phyloP scores from a whole-genome alignment of 2,113 vertebrate genomes.

The Hemiscyllium ocellatum region DNA sequence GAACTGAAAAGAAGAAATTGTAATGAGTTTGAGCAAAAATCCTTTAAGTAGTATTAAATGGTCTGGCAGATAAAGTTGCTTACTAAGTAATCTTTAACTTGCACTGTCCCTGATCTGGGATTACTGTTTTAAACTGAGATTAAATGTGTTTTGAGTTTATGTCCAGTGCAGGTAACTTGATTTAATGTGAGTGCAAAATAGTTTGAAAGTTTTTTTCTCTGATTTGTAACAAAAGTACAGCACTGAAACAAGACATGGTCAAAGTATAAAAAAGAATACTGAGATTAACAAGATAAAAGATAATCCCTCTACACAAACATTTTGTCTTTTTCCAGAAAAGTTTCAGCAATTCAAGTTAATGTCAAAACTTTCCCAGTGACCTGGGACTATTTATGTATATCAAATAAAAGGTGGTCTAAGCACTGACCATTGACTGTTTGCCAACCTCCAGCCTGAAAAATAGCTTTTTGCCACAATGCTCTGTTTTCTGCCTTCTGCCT shows the following conservation, averaged over 20 bases:
- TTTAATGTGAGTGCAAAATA: background rate
- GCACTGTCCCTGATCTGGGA: background rate
- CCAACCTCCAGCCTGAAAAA: too few relatives aligned
- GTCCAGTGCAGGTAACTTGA: background rate
- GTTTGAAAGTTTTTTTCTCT: background rate
- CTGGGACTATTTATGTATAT: too few relatives aligned
- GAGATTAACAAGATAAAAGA: background rate
- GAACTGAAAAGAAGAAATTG: background rate
- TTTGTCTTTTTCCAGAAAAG: background rate
- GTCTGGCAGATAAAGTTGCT: background rate
- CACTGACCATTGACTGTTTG: too few relatives aligned
- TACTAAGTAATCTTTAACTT: background rate
- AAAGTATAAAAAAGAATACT: background rate
- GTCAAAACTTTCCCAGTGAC: background rate
- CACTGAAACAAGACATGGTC: background rate
- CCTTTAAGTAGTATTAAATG: background rate
- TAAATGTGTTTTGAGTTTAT: background rate
- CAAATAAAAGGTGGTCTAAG: too few relatives aligned
- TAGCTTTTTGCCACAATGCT: too few relatives aligned
- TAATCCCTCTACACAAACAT: background rate
- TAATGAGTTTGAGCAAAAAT: background rate
- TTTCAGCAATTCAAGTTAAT: background rate
- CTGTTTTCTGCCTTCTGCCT: too few relatives aligned
- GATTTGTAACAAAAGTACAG: background rate
- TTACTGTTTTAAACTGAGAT: background rate